Percentiles rank a stretch among this genome's conserved stretches.
phyloP scores from a whole-genome alignment of 2,888 invertebrate genomes.

The Tachina fera region DNA sequence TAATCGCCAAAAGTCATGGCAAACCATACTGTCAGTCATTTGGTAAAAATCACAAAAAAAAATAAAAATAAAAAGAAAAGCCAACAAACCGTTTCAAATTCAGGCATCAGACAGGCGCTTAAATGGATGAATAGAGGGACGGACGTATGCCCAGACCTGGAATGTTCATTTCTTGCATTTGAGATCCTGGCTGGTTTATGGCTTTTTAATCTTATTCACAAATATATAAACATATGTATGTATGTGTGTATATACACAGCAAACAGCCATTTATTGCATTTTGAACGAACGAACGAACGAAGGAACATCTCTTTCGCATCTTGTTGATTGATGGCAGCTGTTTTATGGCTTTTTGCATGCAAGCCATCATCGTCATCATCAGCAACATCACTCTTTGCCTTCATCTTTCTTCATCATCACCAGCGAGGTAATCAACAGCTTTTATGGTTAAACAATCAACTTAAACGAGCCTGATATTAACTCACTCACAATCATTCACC shows the following conservation, averaged over 20 bases:
- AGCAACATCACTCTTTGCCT: constrained; percentile 33
- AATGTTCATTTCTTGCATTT: constrained; percentile 49
- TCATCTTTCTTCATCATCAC: constrained; percentile 37
- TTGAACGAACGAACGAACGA: constrained; percentile 56
- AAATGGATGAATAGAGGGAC: constrained; percentile 3
- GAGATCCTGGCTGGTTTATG: constrained; percentile 65
- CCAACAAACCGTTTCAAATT: constrained; percentile 55
- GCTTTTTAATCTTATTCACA: constrained; percentile 64
- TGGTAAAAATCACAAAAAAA: constrained; percentile 26
- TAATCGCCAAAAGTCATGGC: constrained; percentile 74
- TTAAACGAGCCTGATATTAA: constrained; percentile 39
- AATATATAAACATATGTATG: constrained; percentile 26
- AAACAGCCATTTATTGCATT: constrained; percentile 51
- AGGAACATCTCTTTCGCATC: constrained; percentile 59
- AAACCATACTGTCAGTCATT: constrained; percentile 64
- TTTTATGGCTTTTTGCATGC: constrained; percentile 72
- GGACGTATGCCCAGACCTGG: constrained; percentile 18
- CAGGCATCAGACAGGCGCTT: constrained; percentile 18
- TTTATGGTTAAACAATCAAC: constrained; percentile 55
- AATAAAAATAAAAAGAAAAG: constrained; percentile 18
- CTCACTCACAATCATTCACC: constrained; percentile 47
- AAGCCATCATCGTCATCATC: constrained; percentile 63
- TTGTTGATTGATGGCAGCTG: constrained; percentile 72
- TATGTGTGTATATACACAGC: constrained; percentile 2
- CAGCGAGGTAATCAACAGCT: constrained; percentile 52